Base-by-base conservation (phyloP, 2,888 invertebrate genomes). In the Ceriagrion tenellum region DNA sequence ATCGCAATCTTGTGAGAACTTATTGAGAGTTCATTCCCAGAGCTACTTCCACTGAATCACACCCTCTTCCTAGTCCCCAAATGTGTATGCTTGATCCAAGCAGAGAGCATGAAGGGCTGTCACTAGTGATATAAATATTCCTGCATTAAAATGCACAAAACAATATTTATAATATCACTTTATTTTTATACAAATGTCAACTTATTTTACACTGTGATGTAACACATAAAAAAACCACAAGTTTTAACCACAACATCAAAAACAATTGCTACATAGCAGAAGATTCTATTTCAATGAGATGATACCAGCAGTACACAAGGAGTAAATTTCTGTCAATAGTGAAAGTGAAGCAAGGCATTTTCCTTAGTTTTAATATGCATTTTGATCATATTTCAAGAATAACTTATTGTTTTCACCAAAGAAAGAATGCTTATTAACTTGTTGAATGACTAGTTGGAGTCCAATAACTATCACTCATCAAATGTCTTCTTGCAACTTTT, bases 121-220 rank as follows among this genome's bases (percentile, higher is more conserved):
- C 1, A 16, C 2, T 47, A 8, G 47, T 8, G 13, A 59, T 20
- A 59, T 2, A 59, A 59, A 59, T 20, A 59, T 59, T 59, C 59
- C 59, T 20, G 59, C 16, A 20, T 16, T 59, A 59, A 8, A 20
- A 59, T 47, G 47, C 8, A 8, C 47, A 56, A 56, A 56, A 63
- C 16, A 30, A 35, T 35, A 35, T 81, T 81, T 16, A 81, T 81
- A 35, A 35, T 81, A 81, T 81, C 81, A 81, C 35, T 81, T 81
- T 81, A 81, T 81, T 81, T 81, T 81, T 81, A 81, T 81, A 81
- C 81, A 81, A 81, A 81, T 35, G 0, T 81, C 81, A 81, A 81
- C 81, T 81, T 81, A 81, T 81, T 81, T 81, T 81, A 81, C 81
- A 81, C 35, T 81, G 81, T 81, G 81, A 81, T 81, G 81, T 35